Percentiles rank a stretch among this genome's conserved stretches.
Evolutionary conservation across 2,888 invertebrate species (phyloP).

Genomic region (Pristionchus exspectatus): DNA sequence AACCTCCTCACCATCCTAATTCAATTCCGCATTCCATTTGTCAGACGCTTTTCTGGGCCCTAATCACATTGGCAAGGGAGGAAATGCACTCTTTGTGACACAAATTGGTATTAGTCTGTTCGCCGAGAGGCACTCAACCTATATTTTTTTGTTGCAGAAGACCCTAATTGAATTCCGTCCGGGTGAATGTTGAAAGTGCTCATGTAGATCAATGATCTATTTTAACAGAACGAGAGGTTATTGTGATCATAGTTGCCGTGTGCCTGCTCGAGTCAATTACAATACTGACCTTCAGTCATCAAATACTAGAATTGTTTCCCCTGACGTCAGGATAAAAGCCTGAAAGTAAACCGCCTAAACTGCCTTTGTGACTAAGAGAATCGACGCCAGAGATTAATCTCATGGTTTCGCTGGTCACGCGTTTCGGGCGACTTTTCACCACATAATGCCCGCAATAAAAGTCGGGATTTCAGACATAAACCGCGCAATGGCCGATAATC

Average conservation of each 20-base stretch:
- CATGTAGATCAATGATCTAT: neutral
- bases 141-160: neutral
- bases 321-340: too few species aligned
- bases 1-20: neutral
- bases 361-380: too few species aligned
- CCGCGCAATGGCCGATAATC: neutral
- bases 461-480: neutral
- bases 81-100: neutral
- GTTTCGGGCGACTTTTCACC: neutral
- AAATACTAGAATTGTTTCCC: too few species aligned
- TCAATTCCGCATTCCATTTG: neutral
- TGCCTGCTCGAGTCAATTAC: too few species aligned
- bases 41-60: neutral
- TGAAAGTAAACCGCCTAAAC: too few species aligned
- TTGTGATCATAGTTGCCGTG: too few species aligned
- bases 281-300: too few species aligned
- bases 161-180: neutral
- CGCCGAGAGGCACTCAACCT: neutral
- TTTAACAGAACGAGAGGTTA: too few species aligned
- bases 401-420: neutral
- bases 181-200: neutral
- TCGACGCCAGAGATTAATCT: too few species aligned
- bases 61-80: neutral
- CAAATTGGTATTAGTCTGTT: slow-evolving; percentile 23
- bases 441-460: neutral